phyloP scores from a whole-genome alignment of 2,888 invertebrate species.

The Acheta domesticus region DNA sequence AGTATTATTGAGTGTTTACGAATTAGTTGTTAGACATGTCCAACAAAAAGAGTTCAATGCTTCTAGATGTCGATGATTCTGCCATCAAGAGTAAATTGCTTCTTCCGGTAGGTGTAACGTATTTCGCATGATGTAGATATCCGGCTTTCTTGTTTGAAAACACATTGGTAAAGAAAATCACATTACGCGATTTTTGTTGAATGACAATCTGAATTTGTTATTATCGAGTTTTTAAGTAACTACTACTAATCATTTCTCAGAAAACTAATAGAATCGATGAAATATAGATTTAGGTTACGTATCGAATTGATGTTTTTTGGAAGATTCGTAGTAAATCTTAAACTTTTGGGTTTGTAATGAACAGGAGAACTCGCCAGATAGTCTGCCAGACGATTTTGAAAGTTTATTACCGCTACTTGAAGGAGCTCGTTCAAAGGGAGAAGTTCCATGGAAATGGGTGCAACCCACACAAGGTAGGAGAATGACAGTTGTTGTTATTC shows the following conservation, averaged over 20 bases:
- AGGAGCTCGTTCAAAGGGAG: not conserved
- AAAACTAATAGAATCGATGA: too few relatives aligned
- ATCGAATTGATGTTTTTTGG: too few relatives aligned
- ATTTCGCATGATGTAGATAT: too few relatives aligned
- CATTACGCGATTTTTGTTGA: too few relatives aligned
- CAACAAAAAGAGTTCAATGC: not conserved
- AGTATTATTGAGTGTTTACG: not conserved
- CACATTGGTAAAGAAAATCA: too few relatives aligned
- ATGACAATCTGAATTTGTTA: too few relatives aligned
- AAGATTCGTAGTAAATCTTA: too few relatives aligned
- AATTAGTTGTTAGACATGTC: not conserved
- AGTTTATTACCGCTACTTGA: not conserved
- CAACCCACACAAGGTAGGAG: slow-evolving; percentile 1
- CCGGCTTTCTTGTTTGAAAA: too few relatives aligned
- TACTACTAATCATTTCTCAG: too few relatives aligned
- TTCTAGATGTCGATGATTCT: not conserved
- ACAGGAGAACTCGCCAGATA: not conserved
- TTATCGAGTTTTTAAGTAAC: too few relatives aligned
- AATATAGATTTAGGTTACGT: too few relatives aligned
- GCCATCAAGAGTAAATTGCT: not conserved
- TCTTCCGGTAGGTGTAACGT: not conserved
- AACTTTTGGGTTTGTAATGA: too few relatives aligned
- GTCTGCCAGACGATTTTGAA: not conserved
- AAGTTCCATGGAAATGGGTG: not conserved
- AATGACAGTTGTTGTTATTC: not conserved